phyloP scores from a whole-genome alignment of 1,140 invertebrate genomes.

The Lepidotrigona ventralis region DNA sequence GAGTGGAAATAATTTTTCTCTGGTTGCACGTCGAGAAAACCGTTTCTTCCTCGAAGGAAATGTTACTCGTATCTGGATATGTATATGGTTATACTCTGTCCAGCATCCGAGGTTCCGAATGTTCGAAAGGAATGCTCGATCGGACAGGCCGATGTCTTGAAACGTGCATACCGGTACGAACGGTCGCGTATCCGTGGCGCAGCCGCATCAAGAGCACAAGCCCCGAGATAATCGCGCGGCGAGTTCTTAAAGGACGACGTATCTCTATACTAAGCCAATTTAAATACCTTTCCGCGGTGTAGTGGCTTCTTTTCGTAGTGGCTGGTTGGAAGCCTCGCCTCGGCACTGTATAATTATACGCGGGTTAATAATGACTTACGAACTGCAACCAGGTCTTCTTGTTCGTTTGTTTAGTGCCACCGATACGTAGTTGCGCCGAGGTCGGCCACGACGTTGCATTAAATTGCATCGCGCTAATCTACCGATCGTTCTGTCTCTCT shows the following conservation, averaged over 20 bases:
- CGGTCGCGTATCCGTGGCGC: neutral
- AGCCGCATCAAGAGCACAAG: constrained; percentile 27
- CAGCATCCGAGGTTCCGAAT: constrained; percentile 16
- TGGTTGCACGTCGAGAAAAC: neutral
- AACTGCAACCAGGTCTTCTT: constrained; percentile 50
- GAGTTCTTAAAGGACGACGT: constrained; percentile 56
- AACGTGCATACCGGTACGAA: constrained; percentile 30
- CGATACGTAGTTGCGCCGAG: constrained; percentile 37
- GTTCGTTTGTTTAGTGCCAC: constrained; percentile 62
- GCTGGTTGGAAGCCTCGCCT: constrained; percentile 35
- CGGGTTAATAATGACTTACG: constrained; percentile 64
- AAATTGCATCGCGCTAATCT: constrained; percentile 62
- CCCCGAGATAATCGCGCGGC: constrained; percentile 59
- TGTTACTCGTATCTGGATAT: neutral
- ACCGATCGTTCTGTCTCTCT: constrained; percentile 11
- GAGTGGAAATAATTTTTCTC: neutral
- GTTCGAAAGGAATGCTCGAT: constrained; percentile 41
- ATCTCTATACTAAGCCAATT: constrained; percentile 58
- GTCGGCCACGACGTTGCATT: constrained; percentile 38
- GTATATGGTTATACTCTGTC: neutral
- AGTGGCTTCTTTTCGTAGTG: constrained; percentile 48
- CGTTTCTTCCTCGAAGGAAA: neutral
- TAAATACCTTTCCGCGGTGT: constrained; percentile 56
- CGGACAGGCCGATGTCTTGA: constrained; percentile 33
- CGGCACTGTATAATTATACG: constrained; percentile 59